These are phyloP conservation scores for Oxygymnocypris stewartii DNA, from an alignment of 2,113 vertebrate genomes.

Conservation along the genomic window DNA sequence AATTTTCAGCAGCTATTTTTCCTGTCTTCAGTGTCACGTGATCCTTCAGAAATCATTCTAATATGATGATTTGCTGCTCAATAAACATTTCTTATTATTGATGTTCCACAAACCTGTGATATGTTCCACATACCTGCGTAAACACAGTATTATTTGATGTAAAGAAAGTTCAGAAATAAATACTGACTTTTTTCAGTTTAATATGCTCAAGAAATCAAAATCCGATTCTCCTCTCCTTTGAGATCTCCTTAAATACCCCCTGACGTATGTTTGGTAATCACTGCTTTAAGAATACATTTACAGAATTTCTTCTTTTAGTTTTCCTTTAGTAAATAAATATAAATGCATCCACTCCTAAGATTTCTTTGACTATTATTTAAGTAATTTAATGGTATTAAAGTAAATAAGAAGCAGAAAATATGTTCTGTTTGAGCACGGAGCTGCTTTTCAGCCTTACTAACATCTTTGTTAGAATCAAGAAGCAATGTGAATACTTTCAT, in stretches of 20 bases:
- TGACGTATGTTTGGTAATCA: too few species aligned
- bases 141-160: neutral
- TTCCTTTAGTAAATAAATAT: too few species aligned
- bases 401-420: neutral
- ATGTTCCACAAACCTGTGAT: too few species aligned
- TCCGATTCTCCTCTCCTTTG: too few species aligned
- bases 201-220: too few species aligned
- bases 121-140: neutral
- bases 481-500: neutral
- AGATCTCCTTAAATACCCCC: too few species aligned
- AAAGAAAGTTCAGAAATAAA: neutral
- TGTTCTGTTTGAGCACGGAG: neutral
- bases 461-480: neutral
- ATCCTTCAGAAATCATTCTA: neutral
- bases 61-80: neutral
- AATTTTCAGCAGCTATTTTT: too few species aligned
- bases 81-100: neutral
- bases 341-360: too few species aligned
- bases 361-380: too few species aligned
- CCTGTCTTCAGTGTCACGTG: neutral
- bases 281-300: too few species aligned
- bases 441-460: neutral
- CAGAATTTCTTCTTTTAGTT: too few species aligned
- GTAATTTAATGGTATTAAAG: neutral
- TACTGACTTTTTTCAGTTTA: too few species aligned